These are phyloP conservation scores for Macropis europaea DNA, from an alignment of 2,888 invertebrate species.

Conservation along the genomic window DNA sequence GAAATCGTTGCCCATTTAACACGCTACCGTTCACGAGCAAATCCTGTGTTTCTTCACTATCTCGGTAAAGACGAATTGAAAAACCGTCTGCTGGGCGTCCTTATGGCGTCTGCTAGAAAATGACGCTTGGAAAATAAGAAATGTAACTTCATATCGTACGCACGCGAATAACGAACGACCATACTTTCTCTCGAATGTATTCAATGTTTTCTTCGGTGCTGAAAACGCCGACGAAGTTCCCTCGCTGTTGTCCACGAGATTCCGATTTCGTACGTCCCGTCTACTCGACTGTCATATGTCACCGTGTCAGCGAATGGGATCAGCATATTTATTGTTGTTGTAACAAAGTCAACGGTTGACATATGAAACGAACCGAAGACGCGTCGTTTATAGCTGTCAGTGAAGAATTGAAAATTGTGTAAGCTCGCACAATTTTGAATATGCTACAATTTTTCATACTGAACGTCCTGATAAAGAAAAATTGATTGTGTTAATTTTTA, in stretches of 20 bases:
- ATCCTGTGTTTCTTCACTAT: not conserved
- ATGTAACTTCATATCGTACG: slow-evolving; percentile 3
- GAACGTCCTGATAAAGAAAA: too few species aligned
- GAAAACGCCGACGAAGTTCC: not conserved
- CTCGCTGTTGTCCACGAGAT: not conserved
- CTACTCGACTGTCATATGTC: slow-evolving; percentile 38
- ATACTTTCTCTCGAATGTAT: not conserved
- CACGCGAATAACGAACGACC: not conserved
- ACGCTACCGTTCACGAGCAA: not conserved
- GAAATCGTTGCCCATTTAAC: slow-evolving; percentile 2
- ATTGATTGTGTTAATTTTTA: too few species aligned
- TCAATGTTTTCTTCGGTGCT: not conserved
- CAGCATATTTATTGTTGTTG: slow-evolving; percentile 22
- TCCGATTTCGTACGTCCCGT: not conserved
- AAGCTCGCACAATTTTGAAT: not conserved
- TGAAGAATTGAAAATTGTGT: not conserved
- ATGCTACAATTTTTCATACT: not conserved
- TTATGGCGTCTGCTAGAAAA: slow-evolving; percentile 80
- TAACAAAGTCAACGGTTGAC: not conserved
- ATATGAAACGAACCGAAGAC: not conserved
- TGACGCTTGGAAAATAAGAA: slow-evolving; percentile 62
- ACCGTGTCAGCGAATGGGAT: slow-evolving; percentile 15
- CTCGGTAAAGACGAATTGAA: slow-evolving; percentile 51
- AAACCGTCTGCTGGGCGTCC: slow-evolving; percentile 79
- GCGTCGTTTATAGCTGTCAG: not conserved